phyloP scores from a whole-genome alignment of 2,888 invertebrate genomes.

The Himalopsyche anomala region DNA sequence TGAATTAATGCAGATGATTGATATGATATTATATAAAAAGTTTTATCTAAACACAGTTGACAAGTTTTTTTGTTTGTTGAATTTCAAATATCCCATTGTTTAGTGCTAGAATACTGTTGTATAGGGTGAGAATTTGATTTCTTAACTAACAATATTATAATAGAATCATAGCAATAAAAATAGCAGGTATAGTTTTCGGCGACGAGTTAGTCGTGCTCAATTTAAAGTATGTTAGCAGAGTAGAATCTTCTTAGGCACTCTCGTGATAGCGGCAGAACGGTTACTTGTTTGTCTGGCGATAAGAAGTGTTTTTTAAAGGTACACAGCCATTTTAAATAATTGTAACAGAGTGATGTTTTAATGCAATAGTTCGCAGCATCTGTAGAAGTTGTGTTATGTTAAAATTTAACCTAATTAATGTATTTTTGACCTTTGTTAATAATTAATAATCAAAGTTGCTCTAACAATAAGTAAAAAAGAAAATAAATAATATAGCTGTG shows the following conservation, averaged over 20 bases:
- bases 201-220: background rate
- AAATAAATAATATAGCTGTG: slow-evolving; percentile 1
- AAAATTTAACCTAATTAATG: too few species aligned
- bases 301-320: background rate
- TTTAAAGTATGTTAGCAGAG: background rate
- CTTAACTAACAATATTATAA: background rate
- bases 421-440: slow-evolving; percentile 8
- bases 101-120: background rate
- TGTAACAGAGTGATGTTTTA: background rate
- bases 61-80: too few species aligned
- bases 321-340: background rate
- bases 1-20: too few species aligned
- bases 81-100: background rate
- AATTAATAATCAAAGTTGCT: background rate
- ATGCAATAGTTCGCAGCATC: background rate
- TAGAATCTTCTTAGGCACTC: background rate
- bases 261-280: background rate
- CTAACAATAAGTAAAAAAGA: background rate
- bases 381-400: background rate
- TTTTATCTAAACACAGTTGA: too few species aligned
- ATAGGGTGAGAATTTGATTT: background rate
- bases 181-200: background rate
- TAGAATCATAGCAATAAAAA: background rate
- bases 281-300: background rate
- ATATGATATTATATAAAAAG: too few species aligned